Base-by-base conservation (phyloP, 2,888 invertebrate species). In the Oscheius sp. region DNA sequence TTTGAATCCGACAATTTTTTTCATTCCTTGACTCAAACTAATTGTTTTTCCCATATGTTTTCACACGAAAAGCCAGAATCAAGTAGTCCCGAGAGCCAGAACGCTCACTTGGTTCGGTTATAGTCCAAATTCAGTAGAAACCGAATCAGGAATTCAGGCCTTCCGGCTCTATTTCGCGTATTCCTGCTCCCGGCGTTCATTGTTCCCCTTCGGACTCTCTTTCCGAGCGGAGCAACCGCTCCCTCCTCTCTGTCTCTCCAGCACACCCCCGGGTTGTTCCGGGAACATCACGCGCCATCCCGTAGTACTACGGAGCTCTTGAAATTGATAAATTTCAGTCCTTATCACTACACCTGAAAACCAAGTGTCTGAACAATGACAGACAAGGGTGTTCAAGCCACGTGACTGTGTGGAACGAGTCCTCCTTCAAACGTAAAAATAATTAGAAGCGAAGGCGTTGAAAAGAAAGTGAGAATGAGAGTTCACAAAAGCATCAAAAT, bases 251-350 rank as follows among this genome's bases (percentile, higher is more conserved):
- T 3, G 55, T 17, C n/a, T 3, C 42, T 3, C n/a, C 42, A 42
- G 42, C 42, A 42, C 42, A 20, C 42, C 20, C 8, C 55, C 34
- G 10, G 17, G 20, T 55, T 31, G 55, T 55, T 55, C 55, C 55
- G 55, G 55, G 20, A 55, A 55, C 17, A 55, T 55, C 55, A 55
- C 55, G 55, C 55, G 55, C 55, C n/a, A n/a, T n/a, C n/a, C 17
- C 27, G 55, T 55, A 55, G 55, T 55, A 55, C 55, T 55, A 53
- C 53, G 46, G 48, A 37, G 17, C 20, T 17, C 20, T 23, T 10
- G 33, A 20, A 34, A 10, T 55, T 33, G 55, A 55, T 55, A 55
- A 55, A 55, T 34, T 55, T 55, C 52, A 27, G 25, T 52, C 15
- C 17, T 55, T 55, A 55, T 55, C 55, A 55, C 34, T 12, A 34